These are phyloP conservation scores for Lepidotrigona ventralis DNA, from an alignment of 1,140 invertebrate species.

Conservation along the genomic window DNA sequence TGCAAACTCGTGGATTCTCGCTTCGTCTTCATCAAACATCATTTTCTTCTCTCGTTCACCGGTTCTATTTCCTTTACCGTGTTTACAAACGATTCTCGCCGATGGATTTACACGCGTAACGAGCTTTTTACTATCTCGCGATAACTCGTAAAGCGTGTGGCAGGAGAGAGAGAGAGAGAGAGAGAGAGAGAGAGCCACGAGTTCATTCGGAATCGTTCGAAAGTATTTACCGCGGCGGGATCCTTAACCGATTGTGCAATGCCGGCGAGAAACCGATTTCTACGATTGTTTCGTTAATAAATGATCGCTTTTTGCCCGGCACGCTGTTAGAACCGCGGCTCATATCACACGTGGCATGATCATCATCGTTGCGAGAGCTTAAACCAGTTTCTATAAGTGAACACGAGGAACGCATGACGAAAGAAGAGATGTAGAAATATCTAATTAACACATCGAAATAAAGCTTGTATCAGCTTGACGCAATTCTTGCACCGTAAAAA, in stretches of 20 bases:
- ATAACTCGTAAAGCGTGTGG: background rate
- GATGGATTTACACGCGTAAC: slow-evolving; percentile 14
- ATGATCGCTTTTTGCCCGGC: background rate
- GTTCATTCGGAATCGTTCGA: slow-evolving; percentile 5
- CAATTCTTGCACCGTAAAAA: background rate
- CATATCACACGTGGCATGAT: background rate
- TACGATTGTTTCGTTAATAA: slow-evolving; percentile 24
- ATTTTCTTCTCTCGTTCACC: background rate
- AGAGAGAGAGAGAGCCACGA: background rate
- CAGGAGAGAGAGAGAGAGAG: background rate
- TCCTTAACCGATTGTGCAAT: slow-evolving; percentile 2
- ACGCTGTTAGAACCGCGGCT: background rate
- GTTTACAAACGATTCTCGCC: background rate
- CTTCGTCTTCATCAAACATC: background rate
- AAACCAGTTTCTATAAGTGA: background rate
- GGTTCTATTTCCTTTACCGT: background rate
- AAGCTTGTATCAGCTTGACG: background rate
- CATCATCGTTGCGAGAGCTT: slow-evolving; percentile 4
- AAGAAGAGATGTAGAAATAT: background rate
- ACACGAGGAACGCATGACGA: background rate
- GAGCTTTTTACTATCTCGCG: slow-evolving; percentile 5
- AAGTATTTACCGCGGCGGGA: slow-evolving; percentile 2
- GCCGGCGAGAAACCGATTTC: background rate
- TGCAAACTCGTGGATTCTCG: background rate
- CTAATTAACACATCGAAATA: background rate